phyloP scores from a whole-genome alignment of 2,888 invertebrate species.

The Ophion obscuratus region DNA sequence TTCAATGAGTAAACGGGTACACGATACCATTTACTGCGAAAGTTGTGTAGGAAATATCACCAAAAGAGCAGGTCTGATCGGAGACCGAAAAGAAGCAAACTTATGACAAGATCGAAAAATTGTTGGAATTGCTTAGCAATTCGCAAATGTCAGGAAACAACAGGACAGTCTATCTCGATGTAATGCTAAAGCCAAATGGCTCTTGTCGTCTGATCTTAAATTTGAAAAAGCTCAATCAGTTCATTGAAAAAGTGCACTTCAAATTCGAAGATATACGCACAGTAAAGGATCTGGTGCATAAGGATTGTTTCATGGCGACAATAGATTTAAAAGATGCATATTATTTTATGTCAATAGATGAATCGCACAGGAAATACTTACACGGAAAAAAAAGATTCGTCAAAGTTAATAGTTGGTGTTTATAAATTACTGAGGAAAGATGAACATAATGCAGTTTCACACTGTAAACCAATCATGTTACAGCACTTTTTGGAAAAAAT shows the following conservation, averaged over 20 bases:
- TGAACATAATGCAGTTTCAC: no score
- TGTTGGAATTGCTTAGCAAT: conserved; percentile 32
- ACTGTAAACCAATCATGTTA: no score
- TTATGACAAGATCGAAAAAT: conserved; percentile 15
- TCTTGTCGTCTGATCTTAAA: conserved; percentile 30
- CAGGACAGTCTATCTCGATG: conserved; percentile 23
- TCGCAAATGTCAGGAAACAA: conserved; percentile 23
- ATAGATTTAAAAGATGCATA: neutral
- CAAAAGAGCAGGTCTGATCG: conserved; percentile 19
- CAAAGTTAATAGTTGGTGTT: no score
- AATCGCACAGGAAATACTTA: conserved; percentile 22
- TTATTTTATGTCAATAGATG: conserved; percentile 9
- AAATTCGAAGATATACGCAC: conserved; percentile 37
- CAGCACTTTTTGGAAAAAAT: no score
- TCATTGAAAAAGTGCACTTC: conserved; percentile 30
- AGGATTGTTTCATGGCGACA: conserved; percentile 43
- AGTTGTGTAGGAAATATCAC: neutral
- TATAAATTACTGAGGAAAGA: no score
- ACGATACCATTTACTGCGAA: conserved; percentile 29
- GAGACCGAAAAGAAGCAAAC: conserved; percentile 18
- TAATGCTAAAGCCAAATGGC: conserved; percentile 28
- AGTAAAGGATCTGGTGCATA: conserved; percentile 21
- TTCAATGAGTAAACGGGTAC: conserved; percentile 47
- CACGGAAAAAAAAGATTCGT: no score
- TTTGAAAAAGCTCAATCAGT: conserved; percentile 31